Evolutionary conservation across 1,140 invertebrate species (phyloP), one percentile per base, ranked within the genome.

Genomic region (Cyphomyrmex costatus): DNA sequence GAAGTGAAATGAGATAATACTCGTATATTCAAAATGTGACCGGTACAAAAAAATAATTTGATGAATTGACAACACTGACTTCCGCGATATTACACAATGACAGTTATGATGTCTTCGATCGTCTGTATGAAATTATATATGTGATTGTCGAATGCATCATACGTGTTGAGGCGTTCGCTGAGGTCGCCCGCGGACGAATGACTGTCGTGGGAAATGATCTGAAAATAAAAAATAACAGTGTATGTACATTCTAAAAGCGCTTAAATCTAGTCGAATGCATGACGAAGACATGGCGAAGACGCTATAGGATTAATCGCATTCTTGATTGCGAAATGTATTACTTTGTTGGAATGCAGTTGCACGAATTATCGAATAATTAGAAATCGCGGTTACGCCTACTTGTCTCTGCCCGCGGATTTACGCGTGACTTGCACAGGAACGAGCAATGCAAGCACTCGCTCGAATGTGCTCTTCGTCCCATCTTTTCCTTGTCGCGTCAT

Each of bases 341-440:
- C 30, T 27, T n/a, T 21, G 53, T 21, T 86, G 80, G 88, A 89
- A 88, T 85, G 88, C 19, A 49, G 60, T 65, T 88, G 53, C 86
- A 89, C 88, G 82, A 89, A 89, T 89, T 89, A 89, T 88, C 68
- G 49, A 61, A 88, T 80, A 84, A 89, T 85, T 88, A 85, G 46
- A 12, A 84, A 71, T 87, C 60, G 88, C 46, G 46, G 46, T 56
- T 61, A 88, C 87, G 82, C 88, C 88, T 53, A 89, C 88, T 24
- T 24, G 56, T 51, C 21, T 61, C 71, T 49, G 42, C 19, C 65
- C 65, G 58, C 58, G 58, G n/a, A 63, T 16, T 19, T 30, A 33
- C 1, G 14, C 56, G 33, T 4, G 51, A 24, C 27, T 51, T 27
- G 27, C 19, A 10, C 19, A 3, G 16, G 27, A 56, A n/a, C 19